Percentiles rank a stretch among this genome's conserved stretches.
Evolutionary conservation across 2,113 vertebrate genomes (phyloP).

Genomic region (Heterochromis multidens): DNA sequence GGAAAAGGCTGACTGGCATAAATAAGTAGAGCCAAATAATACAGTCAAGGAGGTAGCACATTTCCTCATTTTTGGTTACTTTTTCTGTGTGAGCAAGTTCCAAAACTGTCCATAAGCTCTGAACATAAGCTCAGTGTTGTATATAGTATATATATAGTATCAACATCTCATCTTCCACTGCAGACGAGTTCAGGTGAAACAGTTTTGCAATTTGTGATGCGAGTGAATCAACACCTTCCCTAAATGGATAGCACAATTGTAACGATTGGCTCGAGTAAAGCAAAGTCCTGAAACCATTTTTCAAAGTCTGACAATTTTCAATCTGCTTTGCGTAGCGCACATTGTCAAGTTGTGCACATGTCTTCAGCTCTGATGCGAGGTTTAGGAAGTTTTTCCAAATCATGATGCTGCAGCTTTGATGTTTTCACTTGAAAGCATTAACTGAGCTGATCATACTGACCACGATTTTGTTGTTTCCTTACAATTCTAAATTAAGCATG

Average conservation of each 20-base stretch:
- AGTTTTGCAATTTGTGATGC: slow-evolving; percentile 32
- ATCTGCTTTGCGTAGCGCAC: not conserved
- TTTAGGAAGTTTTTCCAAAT: slow-evolving; percentile 13
- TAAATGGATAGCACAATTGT: slow-evolving; percentile 6
- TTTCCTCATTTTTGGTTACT: slow-evolving; percentile 14
- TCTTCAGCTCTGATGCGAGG: not conserved
- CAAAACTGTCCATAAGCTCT: slow-evolving; percentile 34
- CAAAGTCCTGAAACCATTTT: slow-evolving; percentile 20
- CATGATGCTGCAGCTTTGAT: not conserved
- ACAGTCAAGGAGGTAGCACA: slow-evolving; percentile 38
- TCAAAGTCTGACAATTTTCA: slow-evolving; percentile 4
- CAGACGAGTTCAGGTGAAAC: slow-evolving; percentile 36
- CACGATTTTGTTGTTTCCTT: not conserved
- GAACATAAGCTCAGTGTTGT: slow-evolving; percentile 26
- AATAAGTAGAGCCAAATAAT: slow-evolving; percentile 46
- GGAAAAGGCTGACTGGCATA: slow-evolving; percentile 49
- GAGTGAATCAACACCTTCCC: slow-evolving; percentile 22
- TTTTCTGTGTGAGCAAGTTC: slow-evolving; percentile 18
- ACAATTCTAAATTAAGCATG: too few species aligned
- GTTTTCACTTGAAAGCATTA: not conserved
- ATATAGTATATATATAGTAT: slow-evolving; percentile 4
- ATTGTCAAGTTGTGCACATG: not conserved
- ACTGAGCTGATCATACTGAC: not conserved
- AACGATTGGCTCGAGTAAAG: not conserved
- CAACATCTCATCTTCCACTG: slow-evolving; percentile 32